Evolutionary conservation across 2,888 invertebrate genomes (phyloP).

Genomic region (Aphidoletes aphidimyza): DNA sequence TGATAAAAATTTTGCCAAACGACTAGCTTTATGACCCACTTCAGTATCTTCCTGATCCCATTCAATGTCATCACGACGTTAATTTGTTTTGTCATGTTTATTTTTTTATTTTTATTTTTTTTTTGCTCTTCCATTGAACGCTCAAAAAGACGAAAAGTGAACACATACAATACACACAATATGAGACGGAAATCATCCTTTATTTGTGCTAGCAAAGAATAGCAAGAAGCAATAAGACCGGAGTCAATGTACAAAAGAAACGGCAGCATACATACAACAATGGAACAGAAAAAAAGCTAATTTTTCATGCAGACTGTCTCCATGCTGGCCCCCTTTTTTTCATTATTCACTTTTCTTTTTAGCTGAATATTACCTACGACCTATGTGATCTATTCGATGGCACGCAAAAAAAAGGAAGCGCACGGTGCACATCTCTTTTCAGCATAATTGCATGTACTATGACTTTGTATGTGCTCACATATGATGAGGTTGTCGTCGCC

Average conservation of each 20-base stretch:
- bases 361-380: conserved; percentile 1
- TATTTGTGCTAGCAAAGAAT: conserved; percentile 12
- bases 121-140: background rate
- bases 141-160: background rate
- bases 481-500: conserved; percentile 46
- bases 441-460: conserved; percentile 31
- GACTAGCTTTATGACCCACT: conserved; percentile 29
- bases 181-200: conserved; percentile 30
- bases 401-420: background rate
- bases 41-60: conserved; percentile 6
- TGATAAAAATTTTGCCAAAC: background rate
- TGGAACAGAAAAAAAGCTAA: background rate
- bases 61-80: conserved; percentile 46
- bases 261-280: background rate
- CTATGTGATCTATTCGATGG: background rate
- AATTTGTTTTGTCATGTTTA: conserved; percentile 43
- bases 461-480: background rate
- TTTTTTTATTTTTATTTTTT: background rate
- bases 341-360: conserved; percentile 22
- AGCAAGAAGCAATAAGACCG: background rate
- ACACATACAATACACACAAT: conserved; percentile 22
- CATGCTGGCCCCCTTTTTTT: background rate
- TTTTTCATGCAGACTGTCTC: conserved; percentile 15
- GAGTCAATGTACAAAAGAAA: background rate
- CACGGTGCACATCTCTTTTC: background rate